These are phyloP conservation scores for Oostethus manadensis DNA, from an alignment of 2,113 vertebrate species.

Conservation along the genomic window DNA sequence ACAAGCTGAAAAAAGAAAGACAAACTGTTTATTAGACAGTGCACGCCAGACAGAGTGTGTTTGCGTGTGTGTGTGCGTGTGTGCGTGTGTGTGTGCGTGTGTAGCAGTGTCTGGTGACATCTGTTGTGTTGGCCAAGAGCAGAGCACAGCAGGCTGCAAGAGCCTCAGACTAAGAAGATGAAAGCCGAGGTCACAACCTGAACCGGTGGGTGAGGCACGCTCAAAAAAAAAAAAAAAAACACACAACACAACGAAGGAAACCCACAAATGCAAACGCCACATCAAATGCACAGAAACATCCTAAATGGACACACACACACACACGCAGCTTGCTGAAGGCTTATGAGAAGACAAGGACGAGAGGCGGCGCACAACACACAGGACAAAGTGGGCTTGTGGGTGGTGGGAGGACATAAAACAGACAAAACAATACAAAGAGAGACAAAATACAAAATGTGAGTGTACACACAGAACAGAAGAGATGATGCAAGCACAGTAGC, in stretches of 20 bases:
- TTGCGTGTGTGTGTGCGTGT: neutral
- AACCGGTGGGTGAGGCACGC: slow-evolving; percentile 53
- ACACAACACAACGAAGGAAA: slow-evolving; percentile 33
- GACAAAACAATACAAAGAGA: slow-evolving; percentile 21
- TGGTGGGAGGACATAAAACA: neutral
- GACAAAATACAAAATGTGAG: neutral
- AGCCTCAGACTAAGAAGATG: slow-evolving; percentile 62
- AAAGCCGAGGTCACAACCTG: slow-evolving; percentile 65
- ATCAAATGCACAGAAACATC: slow-evolving; percentile 10
- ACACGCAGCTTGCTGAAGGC: slow-evolving; percentile 8
- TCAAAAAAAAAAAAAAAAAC: neutral
- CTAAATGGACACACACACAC: slow-evolving; percentile 10
- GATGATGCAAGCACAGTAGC: slow-evolving; percentile 12
- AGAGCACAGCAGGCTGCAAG: slow-evolving; percentile 48
- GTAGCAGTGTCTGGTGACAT: slow-evolving; percentile 54
- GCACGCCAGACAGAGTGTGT: no score
- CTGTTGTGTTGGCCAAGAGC: slow-evolving; percentile 56
- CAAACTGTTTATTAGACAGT: slow-evolving; percentile 23
- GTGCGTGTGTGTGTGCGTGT: neutral
- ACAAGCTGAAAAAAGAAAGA: slow-evolving; percentile 23
- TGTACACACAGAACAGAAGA: neutral
- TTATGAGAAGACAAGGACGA: slow-evolving; percentile 38
- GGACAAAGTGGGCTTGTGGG: slow-evolving; percentile 5
- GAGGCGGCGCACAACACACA: slow-evolving; percentile 20
- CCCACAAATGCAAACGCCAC: slow-evolving; percentile 29